Percentiles rank a stretch among this genome's conserved stretches.
Evolutionary conservation across 1,140 invertebrate genomes (phyloP).

Genomic region (Lanistes nyassanus): DNA sequence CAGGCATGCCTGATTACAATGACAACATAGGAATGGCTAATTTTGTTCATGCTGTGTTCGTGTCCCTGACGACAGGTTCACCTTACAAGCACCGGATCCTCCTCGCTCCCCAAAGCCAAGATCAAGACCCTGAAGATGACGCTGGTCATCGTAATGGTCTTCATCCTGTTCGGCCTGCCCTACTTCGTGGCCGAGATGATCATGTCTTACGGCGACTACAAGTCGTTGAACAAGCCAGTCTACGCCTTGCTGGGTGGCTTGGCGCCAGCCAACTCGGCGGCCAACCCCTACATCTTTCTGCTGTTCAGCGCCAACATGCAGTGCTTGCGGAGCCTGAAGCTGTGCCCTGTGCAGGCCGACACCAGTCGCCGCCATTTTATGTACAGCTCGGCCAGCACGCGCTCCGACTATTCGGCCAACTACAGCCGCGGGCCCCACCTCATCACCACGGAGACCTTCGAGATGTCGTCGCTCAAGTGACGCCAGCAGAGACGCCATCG

Average conservation of each 20-base stretch:
- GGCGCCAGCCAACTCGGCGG: constrained; percentile 60
- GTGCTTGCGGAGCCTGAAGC: constrained; percentile 39
- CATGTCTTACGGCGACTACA: constrained; percentile 59
- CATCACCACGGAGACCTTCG: constrained; percentile 32
- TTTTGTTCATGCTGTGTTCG: no score
- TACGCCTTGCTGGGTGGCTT: constrained; percentile 57
- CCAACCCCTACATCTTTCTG: constrained; percentile 64
- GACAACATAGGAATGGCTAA: no score
- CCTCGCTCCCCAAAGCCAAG: constrained; percentile 63
- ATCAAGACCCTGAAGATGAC: constrained; percentile 67
- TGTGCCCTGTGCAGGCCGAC: constrained; percentile 34
- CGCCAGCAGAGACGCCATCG: constrained; percentile 2
- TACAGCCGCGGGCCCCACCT: constrained; percentile 31
- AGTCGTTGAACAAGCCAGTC: constrained; percentile 36
- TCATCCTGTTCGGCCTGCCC: constrained; percentile 61
- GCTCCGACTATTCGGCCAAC: constrained; percentile 38
- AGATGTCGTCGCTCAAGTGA: constrained; percentile 29
- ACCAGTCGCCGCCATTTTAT: constrained; percentile 36
- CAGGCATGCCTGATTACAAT: no score
- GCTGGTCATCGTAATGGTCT: constrained; percentile 62
- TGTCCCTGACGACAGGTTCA: constrained; percentile 32
- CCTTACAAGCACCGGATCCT: constrained; percentile 58
- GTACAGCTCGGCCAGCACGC: constrained; percentile 45
- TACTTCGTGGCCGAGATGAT: constrained; percentile 66
- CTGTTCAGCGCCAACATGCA: constrained; percentile 54